phyloP scores from a whole-genome alignment of 2,888 invertebrate species.

The Caenorhabditis macrosperma region DNA sequence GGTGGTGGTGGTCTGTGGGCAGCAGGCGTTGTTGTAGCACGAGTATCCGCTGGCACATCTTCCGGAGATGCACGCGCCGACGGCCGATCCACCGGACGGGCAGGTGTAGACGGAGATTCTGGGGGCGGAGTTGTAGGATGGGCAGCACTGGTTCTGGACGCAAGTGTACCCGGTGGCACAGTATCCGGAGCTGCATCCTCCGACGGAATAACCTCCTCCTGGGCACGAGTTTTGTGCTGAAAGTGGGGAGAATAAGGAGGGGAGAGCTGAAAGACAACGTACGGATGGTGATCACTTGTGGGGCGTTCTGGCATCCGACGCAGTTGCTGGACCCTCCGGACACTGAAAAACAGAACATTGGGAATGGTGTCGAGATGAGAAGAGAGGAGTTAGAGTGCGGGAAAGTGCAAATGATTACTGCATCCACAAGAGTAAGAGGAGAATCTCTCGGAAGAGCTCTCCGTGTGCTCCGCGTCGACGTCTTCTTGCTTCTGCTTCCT shows the following conservation, averaged over 20 bases:
- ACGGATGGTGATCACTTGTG: slow-evolving; percentile 73
- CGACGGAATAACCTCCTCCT: slow-evolving; percentile 72
- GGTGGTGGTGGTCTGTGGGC: slow-evolving; percentile 65
- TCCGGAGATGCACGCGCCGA: slow-evolving; percentile 71
- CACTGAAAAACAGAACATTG: slow-evolving; percentile 44
- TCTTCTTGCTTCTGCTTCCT: slow-evolving; percentile 47
- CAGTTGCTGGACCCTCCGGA: slow-evolving; percentile 59
- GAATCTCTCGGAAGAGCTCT: slow-evolving; percentile 7
- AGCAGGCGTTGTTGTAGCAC: slow-evolving; percentile 70
- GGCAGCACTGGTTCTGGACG: slow-evolving; percentile 71
- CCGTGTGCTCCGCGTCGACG: not conserved
- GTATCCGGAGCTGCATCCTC: slow-evolving; percentile 72
- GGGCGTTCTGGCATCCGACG: slow-evolving; percentile 68
- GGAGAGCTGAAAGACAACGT: slow-evolving; percentile 17
- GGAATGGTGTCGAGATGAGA: not conserved
- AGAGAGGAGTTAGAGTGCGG: slow-evolving; percentile 5
- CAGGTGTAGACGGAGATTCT: slow-evolving; percentile 68
- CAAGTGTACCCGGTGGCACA: slow-evolving; percentile 76
- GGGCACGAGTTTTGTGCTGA: slow-evolving; percentile 71
- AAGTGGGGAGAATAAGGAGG: slow-evolving; percentile 4
- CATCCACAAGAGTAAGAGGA: slow-evolving; percentile 47
- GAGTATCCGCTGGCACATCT: slow-evolving; percentile 73
- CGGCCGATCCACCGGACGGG: slow-evolving; percentile 69
- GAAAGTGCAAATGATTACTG: slow-evolving; percentile 38
- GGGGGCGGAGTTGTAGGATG: slow-evolving; percentile 64